phyloP scores from a whole-genome alignment of 2,797 vertebrate species.

The Girardinus metallicus region DNA sequence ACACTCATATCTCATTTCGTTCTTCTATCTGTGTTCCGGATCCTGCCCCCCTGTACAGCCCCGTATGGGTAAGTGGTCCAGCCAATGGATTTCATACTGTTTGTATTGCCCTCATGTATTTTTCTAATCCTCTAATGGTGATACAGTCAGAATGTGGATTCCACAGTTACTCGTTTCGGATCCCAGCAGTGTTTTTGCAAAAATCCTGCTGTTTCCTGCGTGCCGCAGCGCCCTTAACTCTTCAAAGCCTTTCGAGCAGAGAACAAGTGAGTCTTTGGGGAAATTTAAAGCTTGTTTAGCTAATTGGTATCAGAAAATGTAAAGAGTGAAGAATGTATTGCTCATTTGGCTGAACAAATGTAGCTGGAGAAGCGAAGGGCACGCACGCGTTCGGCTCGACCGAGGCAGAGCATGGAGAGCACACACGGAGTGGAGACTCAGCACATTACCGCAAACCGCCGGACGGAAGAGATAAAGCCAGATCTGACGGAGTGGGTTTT shows the following conservation, averaged over 20 bases:
- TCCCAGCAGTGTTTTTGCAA: conserved; percentile 4
- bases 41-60: not conserved
- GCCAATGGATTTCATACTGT: not conserved
- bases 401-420: conserved; percentile 8
- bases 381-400: not conserved
- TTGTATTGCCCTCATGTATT: not conserved
- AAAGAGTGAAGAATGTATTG: not conserved
- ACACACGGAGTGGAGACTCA: conserved; percentile 28
- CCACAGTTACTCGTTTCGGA: conserved; percentile 16
- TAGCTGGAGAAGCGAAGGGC: conserved; percentile 1
- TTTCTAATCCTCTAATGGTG: conserved; percentile 18
- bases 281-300: conserved; percentile 29
- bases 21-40: not conserved
- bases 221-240: not conserved
- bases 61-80: not conserved
- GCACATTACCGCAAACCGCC: conserved; percentile 51
- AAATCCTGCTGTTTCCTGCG: not conserved
- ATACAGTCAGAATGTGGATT: conserved; percentile 40
- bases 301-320: conserved; percentile 25
- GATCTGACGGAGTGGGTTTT: conserved; percentile 58
- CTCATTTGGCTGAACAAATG: conserved; percentile 8
- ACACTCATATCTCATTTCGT: not conserved
- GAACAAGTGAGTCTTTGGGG: conserved; percentile 18
- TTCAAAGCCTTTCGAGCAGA: conserved; percentile 27
- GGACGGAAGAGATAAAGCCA: conserved; percentile 69